These are phyloP conservation scores for Tineola bisselliella DNA, from an alignment of 2,888 invertebrate genomes.

Conservation along the genomic window DNA sequence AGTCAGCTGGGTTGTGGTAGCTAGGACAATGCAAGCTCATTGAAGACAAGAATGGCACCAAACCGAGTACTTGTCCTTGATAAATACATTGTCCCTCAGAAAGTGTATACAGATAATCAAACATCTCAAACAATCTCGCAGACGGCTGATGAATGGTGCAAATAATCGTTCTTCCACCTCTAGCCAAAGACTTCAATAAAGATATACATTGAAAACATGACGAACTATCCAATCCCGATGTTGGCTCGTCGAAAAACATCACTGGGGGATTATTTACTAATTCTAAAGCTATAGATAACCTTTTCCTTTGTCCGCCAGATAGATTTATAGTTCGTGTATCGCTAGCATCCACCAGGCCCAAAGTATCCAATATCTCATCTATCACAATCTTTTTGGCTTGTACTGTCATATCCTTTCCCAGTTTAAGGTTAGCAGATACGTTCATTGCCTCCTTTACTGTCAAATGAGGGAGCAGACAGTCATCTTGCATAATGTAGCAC, in stretches of 20 bases:
- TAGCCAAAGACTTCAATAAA: conserved; percentile 85
- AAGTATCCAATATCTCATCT: conserved; percentile 85
- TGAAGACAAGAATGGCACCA: conserved; percentile 88
- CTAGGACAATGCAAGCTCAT: conserved; percentile 91
- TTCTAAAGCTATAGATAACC: conserved; percentile 90
- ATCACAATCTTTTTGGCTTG: conserved; percentile 82
- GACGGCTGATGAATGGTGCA: conserved; percentile 98
- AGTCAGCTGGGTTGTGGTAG: conserved; percentile 97
- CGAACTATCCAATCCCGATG: conserved; percentile 92
- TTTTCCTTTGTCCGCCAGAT: conserved; percentile 91
- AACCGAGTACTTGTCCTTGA: conserved; percentile 81
- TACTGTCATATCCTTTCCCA: conserved; percentile 79
- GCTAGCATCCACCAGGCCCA: conserved; percentile 81
- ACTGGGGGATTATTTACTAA: conserved; percentile 96
- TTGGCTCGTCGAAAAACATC: conserved; percentile 97
- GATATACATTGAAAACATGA: conserved; percentile 94
- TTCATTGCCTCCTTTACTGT: conserved; percentile 93
- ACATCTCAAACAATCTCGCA: conserved; percentile 94
- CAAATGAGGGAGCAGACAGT: conserved; percentile 87
- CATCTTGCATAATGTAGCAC: conserved; percentile 97
- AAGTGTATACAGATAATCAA: conserved; percentile 90
- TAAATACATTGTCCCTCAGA: conserved; percentile 95
- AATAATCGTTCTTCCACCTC: conserved; percentile 90
- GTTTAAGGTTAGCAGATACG: conserved; percentile 92
- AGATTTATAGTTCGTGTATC: conserved; percentile 83